Evolutionary conservation across 64 coral and sea anemone species (phyloP), one percentile per base, ranked within the genome.

Genomic region (Actinia equina): DNA sequence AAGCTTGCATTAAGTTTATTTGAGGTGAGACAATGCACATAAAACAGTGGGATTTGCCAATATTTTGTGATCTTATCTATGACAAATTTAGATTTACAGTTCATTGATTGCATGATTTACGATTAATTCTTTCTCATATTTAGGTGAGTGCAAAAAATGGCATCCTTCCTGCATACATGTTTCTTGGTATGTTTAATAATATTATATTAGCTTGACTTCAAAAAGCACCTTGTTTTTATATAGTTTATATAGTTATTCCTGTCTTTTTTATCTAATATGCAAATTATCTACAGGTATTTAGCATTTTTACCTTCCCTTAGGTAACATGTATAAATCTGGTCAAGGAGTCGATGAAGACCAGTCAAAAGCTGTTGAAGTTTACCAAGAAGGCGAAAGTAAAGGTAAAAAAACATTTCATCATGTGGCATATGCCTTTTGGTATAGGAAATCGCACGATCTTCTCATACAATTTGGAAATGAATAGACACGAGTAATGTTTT

Each of bases 121-220:
- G 1, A 37, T 37, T 37, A n/a, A n/a, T n/a, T 37, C 30, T 86
- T 37, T 15, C 37, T 52, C 16, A 85, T 88, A 20, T 56, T 88
- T 79, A 44, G 94, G 90, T 92, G 45, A 96, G 94, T 93, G 94
- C 91, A 60, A 81, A 92, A 74, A 96, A 96, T 90, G 94, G 94
- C 3, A 52, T 96, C 45, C 86, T 89, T 23, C 91, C 91, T 56
- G 94, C 91, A n/a, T 93, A 93, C 44, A 93, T 65, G 53, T 87
- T 89, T 77, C 88, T 96, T 87, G 94, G 94, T 96, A 96, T 56
- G 94, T 93, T 16, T 16, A 27, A 61, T 6, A 58, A 10, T n/a
- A n/a, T n/a, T n/a, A n/a, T n/a, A n/a, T 2, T 16, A 57, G 13
- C 55, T 12, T 57, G 55, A 16, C 55, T 57, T 57, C 6, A 12